Evolutionary conservation across 2,888 invertebrate genomes (phyloP), one percentile per base, ranked within the genome.

Genomic region (Poecilus cupreus): DNA sequence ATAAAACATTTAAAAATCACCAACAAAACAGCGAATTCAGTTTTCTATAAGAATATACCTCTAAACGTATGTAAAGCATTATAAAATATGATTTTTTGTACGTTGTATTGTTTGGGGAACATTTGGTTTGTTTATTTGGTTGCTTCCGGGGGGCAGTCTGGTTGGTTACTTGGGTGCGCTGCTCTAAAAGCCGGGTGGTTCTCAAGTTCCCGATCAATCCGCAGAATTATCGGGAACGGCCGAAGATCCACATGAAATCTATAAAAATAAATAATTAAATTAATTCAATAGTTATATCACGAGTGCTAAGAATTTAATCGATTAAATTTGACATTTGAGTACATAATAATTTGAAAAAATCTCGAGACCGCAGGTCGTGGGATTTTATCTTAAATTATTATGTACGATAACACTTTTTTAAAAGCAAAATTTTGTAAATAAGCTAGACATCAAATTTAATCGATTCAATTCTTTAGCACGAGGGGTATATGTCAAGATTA

Each of bases 221-320:
- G 93, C 80, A 94, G 90, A 85, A 98, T 97, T 77, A 94, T 96
- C 2, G 98, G 98, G 89, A 96, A 98, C 0, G 95, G 94, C 83
- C 95, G 92, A 84, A 98, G 90, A 88, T 98, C 97, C 10, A 98
- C 97, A 86, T 96, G 96, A 91, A 98, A 98, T 90, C 97, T 95
- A 87, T 64, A 88, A 72, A 1, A 37, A 68, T 1, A 32, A 32
- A 32, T 32, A 32, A 6, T 2, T 3, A 32, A 32, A 32, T 8
- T 32, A 3, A 3, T 32, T 32, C 1, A 32, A 32, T 5, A 2
- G 32, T 0, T n/a, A n/a, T n/a, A n/a, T n/a, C n/a, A n/a, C n/a
- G n/a, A n/a, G n/a, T n/a, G n/a, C n/a, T n/a, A n/a, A n/a, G n/a
- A n/a, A n/a, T n/a, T n/a, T n/a, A n/a, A n/a, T n/a, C n/a, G n/a